Evolutionary conservation across 2,888 invertebrate genomes (phyloP).

Genomic region (Marasmarcha lunaedactyla): DNA sequence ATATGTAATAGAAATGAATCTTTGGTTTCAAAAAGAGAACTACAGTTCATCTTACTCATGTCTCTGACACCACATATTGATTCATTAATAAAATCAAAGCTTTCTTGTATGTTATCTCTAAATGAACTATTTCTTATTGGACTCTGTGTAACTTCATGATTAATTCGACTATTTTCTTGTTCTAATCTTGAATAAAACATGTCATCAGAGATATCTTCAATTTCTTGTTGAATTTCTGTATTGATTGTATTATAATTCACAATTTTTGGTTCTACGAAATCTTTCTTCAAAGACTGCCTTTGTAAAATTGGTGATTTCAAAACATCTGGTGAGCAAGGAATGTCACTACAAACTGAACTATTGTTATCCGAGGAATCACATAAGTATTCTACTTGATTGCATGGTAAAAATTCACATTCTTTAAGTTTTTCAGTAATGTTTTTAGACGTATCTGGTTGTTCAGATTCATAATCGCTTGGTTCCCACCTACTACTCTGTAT

Average conservation of each 20-base stretch:
- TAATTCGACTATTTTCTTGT: slow-evolving; percentile 20
- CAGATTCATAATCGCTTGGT: background rate
- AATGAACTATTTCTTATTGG: slow-evolving; percentile 22
- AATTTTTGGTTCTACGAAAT: no score
- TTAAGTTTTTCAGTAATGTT: background rate
- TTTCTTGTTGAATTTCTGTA: slow-evolving; percentile 21
- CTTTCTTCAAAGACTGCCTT: no score
- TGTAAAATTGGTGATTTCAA: slow-evolving; percentile 24
- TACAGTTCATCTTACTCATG: slow-evolving; percentile 26
- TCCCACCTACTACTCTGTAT: background rate
- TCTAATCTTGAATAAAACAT: slow-evolving; percentile 43
- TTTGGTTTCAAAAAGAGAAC: slow-evolving; percentile 41
- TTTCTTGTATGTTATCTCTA: slow-evolving; percentile 37
- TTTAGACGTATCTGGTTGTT: background rate
- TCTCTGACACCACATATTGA: slow-evolving; percentile 50
- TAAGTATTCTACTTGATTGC: slow-evolving; percentile 54
- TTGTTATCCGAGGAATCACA: slow-evolving; percentile 35
- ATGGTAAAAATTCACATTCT: slow-evolving; percentile 27
- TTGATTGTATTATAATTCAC: no score
- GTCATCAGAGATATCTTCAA: slow-evolving; percentile 38
- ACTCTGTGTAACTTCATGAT: slow-evolving; percentile 18
- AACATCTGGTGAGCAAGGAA: slow-evolving; percentile 36
- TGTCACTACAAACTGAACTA: slow-evolving; percentile 25
- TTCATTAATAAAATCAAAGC: slow-evolving; percentile 63
- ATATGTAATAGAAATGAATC: slow-evolving; percentile 54